Base-by-base conservation (phyloP, 2,888 invertebrate species). In the Drosophila suboccidentalis region DNA sequence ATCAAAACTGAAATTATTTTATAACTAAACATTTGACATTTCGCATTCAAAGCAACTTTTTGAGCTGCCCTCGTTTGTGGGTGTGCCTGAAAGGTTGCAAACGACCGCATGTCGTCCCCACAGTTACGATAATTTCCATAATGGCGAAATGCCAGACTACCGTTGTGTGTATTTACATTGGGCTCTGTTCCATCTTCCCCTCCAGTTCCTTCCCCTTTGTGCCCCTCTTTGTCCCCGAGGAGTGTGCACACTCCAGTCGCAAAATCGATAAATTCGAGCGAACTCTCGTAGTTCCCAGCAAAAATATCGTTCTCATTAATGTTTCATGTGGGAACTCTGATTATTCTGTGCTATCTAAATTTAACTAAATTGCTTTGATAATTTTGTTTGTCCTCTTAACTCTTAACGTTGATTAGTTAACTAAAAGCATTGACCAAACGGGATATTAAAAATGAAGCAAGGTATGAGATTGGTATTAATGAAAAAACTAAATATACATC, bases 201-300 rank as follows among this genome's bases (percentile, higher is more conserved):
- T 58, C 49, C 43, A 22, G 10, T 38, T 4, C 39, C 34, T 44
- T 5, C 26, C 22, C 10, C 19, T 11, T 15, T 44, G 13, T 34
- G 2, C 17, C 5, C 26, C 17, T n/a, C 53, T 34, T 11, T 5
- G n/a, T 41, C 13, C 19, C 38, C 8, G 11, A 34, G 13, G 11
- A n/a, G 44, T 44, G 39, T 36, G 34, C 29, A 53, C 36, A 53
- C 38, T 17, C 26, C 39, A 39, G 39, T 70, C 54, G 44, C 36
- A 77, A 76, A 82, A 82, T 82, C 81, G 71, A 82, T 82, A 86
- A 53, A 44, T 60, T 46, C 66, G 50, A 63, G 43, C 61, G 59
- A 61, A 68, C 44, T 59, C 53, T 32, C 15, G 11, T 19, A 50
- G 51, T 36, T 57, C 60, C 60, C 44, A 54, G 59, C 46, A 46